Conservation (phyloP, 2,888 invertebrate genomes). For the Xylocampa areola region DNA sequence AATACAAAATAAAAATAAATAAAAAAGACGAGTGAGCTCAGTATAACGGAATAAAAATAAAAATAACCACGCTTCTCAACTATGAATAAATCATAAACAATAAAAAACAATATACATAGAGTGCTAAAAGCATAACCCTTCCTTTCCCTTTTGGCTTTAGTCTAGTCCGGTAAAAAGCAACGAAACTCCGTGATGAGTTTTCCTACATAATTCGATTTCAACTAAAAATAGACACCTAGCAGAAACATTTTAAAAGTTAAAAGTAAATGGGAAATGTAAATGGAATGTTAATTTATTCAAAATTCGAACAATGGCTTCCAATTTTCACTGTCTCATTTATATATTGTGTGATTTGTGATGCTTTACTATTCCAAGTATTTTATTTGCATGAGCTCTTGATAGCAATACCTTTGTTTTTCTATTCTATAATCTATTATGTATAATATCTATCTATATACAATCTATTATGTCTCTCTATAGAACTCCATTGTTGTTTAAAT, state of each 20-base stretch:
- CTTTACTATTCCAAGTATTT: conserved; percentile 3
- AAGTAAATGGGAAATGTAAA: conserved; percentile 14
- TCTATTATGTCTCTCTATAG: too few species aligned
- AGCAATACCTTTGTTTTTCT: neutral
- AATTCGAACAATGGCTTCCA: conserved; percentile 22
- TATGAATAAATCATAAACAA: conserved; percentile 12
- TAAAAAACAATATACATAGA: too few species aligned
- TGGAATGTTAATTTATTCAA: conserved; percentile 12
- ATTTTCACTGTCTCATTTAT: conserved; percentile 10
- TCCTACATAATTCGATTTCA: conserved; percentile 1
- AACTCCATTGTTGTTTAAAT: too few species aligned
- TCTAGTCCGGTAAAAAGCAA: too few species aligned
- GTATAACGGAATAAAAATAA: neutral
- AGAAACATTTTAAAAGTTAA: conserved; percentile 19
- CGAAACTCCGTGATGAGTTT: conserved; percentile 4
- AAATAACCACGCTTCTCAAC: conserved; percentile 1
- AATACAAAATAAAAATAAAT: too few species aligned
- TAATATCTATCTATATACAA: too few species aligned
- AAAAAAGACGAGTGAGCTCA: too few species aligned
- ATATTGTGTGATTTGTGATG: neutral
- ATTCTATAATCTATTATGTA: too few species aligned
- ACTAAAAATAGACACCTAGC: conserved; percentile 14
- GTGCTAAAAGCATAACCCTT: too few species aligned
- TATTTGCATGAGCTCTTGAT: neutral
- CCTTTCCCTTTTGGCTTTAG: too few species aligned